phyloP scores from a whole-genome alignment of 2,113 vertebrate genomes.

The Pyrgilauda ruficollis region DNA sequence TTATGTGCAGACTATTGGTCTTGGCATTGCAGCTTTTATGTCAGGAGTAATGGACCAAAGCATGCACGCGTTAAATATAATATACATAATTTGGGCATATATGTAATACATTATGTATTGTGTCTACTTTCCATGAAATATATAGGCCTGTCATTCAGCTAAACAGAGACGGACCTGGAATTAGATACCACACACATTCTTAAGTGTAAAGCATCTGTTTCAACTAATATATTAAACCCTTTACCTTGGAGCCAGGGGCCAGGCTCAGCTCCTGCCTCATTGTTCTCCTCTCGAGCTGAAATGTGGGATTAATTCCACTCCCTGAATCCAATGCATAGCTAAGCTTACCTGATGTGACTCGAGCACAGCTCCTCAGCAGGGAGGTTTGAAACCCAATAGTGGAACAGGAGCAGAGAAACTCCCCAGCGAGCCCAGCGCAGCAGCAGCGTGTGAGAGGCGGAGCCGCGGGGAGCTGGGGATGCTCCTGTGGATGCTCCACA shows the following conservation, averaged over 20 bases:
- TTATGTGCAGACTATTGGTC: not conserved
- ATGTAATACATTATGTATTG: not conserved
- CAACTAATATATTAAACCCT: not conserved
- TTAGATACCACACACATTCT: not conserved
- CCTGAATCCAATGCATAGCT: constrained; percentile 69
- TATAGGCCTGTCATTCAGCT: not conserved
- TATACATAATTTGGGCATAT: not conserved
- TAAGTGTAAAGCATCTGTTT: not conserved
- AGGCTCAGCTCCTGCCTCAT: constrained; percentile 4
- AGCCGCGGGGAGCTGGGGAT: constrained; percentile 32
- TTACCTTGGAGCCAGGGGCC: not conserved
- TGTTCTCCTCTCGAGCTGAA: constrained; percentile 35
- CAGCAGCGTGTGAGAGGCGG: constrained; percentile 69
- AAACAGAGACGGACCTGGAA: not conserved
- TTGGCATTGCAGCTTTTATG: not conserved
- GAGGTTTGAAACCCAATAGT: constrained; percentile 70
- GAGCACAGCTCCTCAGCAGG: constrained; percentile 71
- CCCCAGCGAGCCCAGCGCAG: constrained; percentile 40
- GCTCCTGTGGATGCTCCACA: not conserved
- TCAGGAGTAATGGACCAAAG: not conserved
- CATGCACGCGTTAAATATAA: not conserved
- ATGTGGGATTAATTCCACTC: constrained; percentile 58
- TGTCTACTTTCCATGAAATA: not conserved
- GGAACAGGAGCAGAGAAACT: constrained; percentile 72
- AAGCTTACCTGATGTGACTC: constrained; percentile 67